Evolutionary conservation across 1,140 invertebrate genomes (phyloP).

Genomic region (Elysia chlorotica): DNA sequence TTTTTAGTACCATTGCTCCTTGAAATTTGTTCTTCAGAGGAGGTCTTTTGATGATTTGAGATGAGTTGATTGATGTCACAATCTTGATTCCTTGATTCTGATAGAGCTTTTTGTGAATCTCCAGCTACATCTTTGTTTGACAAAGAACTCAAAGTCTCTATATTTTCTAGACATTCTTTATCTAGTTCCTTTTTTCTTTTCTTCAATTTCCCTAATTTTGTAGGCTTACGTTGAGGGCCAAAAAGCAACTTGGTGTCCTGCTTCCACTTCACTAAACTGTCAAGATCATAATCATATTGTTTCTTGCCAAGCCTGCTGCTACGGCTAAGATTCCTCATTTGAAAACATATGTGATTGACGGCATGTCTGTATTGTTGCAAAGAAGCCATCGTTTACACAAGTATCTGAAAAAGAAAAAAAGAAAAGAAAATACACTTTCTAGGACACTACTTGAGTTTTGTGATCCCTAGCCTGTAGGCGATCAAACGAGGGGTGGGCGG

Average conservation of each 20-base stretch:
- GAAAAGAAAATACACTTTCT: too few relatives aligned
- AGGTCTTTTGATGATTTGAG: background rate
- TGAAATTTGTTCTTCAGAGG: background rate
- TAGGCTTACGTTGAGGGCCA: background rate
- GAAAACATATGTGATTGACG: too few relatives aligned
- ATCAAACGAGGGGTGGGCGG: too few relatives aligned
- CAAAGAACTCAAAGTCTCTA: slow-evolving; percentile 8
- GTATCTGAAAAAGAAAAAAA: too few relatives aligned
- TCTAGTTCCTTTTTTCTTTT: background rate
- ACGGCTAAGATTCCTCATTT: too few relatives aligned
- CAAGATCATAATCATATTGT: slow-evolving; percentile 3
- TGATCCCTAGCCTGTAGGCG: too few relatives aligned
- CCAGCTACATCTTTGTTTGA: background rate
- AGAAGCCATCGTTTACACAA: too few relatives aligned
- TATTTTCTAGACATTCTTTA: background rate
- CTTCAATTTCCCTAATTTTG: slow-evolving; percentile 16
- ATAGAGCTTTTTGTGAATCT: background rate
- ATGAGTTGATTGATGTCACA: background rate
- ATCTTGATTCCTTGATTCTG: background rate
- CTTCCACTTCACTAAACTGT: slow-evolving; percentile 13
- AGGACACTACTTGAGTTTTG: too few relatives aligned
- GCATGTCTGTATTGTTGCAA: too few relatives aligned
- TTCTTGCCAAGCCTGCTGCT: too few relatives aligned
- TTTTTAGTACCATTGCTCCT: background rate
- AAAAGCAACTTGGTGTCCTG: slow-evolving; percentile 2